These are phyloP conservation scores for Pitta sordida DNA, from an alignment of 2,113 vertebrate species.

Conservation along the genomic window DNA sequence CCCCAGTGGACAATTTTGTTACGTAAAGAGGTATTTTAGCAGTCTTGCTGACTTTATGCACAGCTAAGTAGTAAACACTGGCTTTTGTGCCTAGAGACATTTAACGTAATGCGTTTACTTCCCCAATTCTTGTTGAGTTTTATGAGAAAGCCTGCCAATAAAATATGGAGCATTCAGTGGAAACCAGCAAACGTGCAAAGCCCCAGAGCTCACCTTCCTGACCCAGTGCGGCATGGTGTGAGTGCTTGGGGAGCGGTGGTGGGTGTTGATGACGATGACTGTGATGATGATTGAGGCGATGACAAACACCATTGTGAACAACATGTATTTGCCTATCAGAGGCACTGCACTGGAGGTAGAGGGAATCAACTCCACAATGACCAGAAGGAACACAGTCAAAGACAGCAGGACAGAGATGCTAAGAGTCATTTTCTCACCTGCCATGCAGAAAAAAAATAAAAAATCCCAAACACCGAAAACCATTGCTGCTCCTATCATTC, in stretches of 20 bases:
- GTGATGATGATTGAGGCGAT: constrained; percentile 97
- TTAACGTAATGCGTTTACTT: neutral
- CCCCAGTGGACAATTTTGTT: neutral
- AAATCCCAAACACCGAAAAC: no score
- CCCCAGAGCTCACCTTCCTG: constrained; percentile 81
- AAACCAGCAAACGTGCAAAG: neutral
- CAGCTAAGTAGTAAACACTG: neutral
- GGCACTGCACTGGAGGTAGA: constrained; percentile 96
- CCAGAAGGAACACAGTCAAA: constrained; percentile 95
- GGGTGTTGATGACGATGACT: constrained; percentile 95
- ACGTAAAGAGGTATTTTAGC: neutral
- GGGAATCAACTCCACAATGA: constrained; percentile 96
- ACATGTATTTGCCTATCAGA: constrained; percentile 97
- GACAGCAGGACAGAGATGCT: constrained; percentile 96
- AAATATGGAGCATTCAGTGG: neutral
- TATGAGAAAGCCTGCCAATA: neutral
- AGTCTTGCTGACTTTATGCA: neutral
- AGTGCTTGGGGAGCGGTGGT: constrained; percentile 96
- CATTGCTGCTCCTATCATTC: neutral
- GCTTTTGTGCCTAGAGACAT: neutral
- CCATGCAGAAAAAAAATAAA: neutral
- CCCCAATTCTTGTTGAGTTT: neutral
- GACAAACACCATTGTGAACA: constrained; percentile 99
- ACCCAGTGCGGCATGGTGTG: constrained; percentile 95
- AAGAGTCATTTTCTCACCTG: constrained; percentile 98